Base-by-base conservation (phyloP, 2,113 vertebrate species). In the Xenopus laevis region DNA sequence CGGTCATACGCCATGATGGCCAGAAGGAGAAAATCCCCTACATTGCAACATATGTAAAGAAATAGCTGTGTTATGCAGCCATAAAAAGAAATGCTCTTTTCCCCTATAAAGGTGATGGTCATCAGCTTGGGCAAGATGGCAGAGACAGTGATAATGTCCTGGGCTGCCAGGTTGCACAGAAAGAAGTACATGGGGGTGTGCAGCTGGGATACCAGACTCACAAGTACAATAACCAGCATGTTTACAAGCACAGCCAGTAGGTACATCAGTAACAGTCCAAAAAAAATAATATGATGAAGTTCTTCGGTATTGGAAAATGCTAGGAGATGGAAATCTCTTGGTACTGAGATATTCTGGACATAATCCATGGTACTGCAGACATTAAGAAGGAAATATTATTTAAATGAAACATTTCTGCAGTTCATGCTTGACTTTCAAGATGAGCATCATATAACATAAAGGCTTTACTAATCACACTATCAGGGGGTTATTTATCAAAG, bases 171-270 rank as follows among this genome's bases (percentile, higher is more conserved):
- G 40, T 46, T 65, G 23, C 63, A 65, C 7, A 65, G 63, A 15
- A 65, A 65, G n/a, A 65, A 65, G 10, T 46, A 65, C 63, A 65
- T 65, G 16, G 63, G 63, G 8, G 40, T 46, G 40, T 46, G 63
- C 3, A 65, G 63, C 3, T 65, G 16, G 10, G 63, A 9, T n/a
- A n/a, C 17, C 7, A 46, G 40, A 13, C 5, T 20, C 33, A 65
- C 63, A 10, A 65, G 4, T 12, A 46, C 44, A 12, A 46, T 45
- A 46, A 65, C 18, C 4, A 46, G 1, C 3, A 20, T 1, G n/a
- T 65, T 65, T 45, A 17, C 63, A 46, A n/a, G 0, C 17, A 45
- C 10, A 46, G 61, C 12, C 1, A 46, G 13, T 10, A 64, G 0
- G 15, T 64, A 64, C 62, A 64, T 64, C 4, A 64, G 13, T 40